phyloP scores from a whole-genome alignment of 2,888 invertebrate species.

The Melieria omissa region DNA sequence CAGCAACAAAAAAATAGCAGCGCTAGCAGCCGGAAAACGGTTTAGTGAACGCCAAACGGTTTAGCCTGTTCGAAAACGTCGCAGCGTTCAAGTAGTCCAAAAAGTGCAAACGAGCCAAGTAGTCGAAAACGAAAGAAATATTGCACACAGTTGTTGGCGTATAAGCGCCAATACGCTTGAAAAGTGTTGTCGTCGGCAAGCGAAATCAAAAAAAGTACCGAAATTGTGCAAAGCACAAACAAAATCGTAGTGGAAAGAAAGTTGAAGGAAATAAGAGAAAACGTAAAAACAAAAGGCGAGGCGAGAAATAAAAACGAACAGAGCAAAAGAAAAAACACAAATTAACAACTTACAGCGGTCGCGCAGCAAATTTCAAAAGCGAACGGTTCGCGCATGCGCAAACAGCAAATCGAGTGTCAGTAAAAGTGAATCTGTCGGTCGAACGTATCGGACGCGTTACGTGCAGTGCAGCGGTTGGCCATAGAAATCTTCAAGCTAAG shows the following conservation, averaged over 20 bases:
- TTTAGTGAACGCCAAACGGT: background rate
- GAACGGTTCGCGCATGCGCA: background rate
- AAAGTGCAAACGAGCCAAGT: background rate
- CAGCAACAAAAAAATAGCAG: slow-evolving; percentile 1
- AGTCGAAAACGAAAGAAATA: background rate
- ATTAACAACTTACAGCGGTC: background rate
- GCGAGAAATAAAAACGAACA: slow-evolving; percentile 36
- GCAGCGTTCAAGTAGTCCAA: background rate
- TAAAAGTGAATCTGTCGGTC: slow-evolving; percentile 43
- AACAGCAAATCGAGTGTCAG: slow-evolving; percentile 14
- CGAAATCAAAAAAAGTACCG: slow-evolving; percentile 33
- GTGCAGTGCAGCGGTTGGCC: slow-evolving; percentile 9
- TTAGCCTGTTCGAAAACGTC: no score
- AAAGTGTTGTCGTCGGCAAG: slow-evolving; percentile 47
- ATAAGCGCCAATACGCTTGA: background rate
- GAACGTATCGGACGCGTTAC: slow-evolving; percentile 40
- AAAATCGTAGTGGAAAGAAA: slow-evolving; percentile 38
- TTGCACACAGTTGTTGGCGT: background rate
- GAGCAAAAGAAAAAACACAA: slow-evolving; percentile 36
- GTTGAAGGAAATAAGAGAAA: slow-evolving; percentile 5
- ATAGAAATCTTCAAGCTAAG: no score
- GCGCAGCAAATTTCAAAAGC: background rate
- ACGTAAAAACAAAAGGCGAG: slow-evolving; percentile 8
- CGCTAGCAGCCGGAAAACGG: background rate
- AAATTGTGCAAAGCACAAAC: slow-evolving; percentile 31